phyloP scores from a whole-genome alignment of 2,888 invertebrate genomes.

The Cryptus armator region DNA sequence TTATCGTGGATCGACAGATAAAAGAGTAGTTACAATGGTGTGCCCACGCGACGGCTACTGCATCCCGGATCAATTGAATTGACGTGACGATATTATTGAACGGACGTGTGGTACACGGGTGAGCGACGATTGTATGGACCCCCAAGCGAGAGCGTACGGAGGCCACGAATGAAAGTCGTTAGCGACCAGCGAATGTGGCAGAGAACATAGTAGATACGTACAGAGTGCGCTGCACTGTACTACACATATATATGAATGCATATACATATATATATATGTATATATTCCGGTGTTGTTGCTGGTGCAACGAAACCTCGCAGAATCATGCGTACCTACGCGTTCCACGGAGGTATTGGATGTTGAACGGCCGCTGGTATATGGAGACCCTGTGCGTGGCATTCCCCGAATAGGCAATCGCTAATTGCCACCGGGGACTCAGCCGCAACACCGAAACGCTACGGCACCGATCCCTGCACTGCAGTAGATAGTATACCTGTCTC shows the following conservation, averaged over 20 bases:
- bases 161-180: constrained; percentile 43
- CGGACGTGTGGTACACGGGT: constrained; percentile 10
- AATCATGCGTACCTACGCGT: constrained; percentile 19
- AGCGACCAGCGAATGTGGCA: constrained; percentile 31
- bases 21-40: constrained; percentile 7
- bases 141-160: constrained; percentile 10
- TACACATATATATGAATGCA: not conserved
- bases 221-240: no score
- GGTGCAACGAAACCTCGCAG: constrained; percentile 20
- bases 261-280: not conserved
- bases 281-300: constrained; percentile 10
- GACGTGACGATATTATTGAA: constrained; percentile 44
- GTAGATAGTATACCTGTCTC: constrained; percentile 22
- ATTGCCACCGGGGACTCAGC: constrained; percentile 55
- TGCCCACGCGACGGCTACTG: constrained; percentile 25
- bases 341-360: constrained; percentile 35
- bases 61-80: constrained; percentile 42
- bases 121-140: constrained; percentile 13
- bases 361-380: constrained; percentile 14
- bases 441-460: constrained; percentile 41
- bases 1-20: not conserved
- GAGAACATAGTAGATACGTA: constrained; percentile 5
- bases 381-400: constrained; percentile 11
- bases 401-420: constrained; percentile 55
- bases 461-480: not conserved